Evolutionary conservation across 35 echinoderm and acorn worm species (phyloP), one percentile per base, ranked within the genome.

Genomic region (Apostichopus parvimensis): DNA sequence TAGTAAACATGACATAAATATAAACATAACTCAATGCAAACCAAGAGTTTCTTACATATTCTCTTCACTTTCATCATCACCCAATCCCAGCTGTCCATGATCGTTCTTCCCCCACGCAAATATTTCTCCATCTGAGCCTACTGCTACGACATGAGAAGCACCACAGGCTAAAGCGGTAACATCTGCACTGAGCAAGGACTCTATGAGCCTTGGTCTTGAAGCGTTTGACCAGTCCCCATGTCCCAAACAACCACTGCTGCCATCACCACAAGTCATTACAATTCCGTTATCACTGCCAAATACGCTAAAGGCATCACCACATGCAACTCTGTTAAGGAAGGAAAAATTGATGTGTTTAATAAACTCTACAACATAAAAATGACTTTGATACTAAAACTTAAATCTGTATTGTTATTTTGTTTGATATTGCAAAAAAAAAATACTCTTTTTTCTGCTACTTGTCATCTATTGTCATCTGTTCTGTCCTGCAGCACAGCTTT

Each of bases 241-340:
- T 53, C 94, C 97, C 13, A 99, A 91, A 58, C 97, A 99, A 1
- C 97, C 97, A 91, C 94, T 94, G 58, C 95, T 94, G 57, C 97
- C 97, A 99, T 99, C 97, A 22, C 97, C 97, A 93, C 97, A 99
- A 24, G 97, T 99, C 97, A 99, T 99, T 4, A 99, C 97, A 68
- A 99, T 99, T 22, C 97, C 97, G 77, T 99, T 99, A 66, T 96
- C 95, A 95, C 97, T 99, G 54, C 95, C 93, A 93, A 99, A 99
- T 60, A 99, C 97, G 91, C 97, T 99, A 73, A 96, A 99, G 10
- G 87, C 82, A 90, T 96, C 95, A 54, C 95, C 97, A 96, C 95
- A 99, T 9, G 91, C 92, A 56, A 94, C 89, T 88, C 95, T 99
- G 91, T 21, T 91, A 98, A 56, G 12, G 23, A 72, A 72, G 14